Conservation (phyloP, 2,888 invertebrate species). For the Aquatica leii region DNA sequence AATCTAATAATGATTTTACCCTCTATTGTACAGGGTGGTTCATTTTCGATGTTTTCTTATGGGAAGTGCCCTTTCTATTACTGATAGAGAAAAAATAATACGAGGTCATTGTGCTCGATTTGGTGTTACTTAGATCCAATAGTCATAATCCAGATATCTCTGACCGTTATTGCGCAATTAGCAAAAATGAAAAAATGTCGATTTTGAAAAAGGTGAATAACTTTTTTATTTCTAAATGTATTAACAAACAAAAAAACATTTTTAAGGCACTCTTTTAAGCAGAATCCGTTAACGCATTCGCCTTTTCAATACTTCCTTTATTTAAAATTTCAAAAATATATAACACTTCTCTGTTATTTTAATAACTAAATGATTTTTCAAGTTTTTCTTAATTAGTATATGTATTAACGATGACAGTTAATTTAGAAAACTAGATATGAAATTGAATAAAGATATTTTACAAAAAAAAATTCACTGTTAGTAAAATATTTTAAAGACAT, state of each 20-base stretch:
- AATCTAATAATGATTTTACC: no score
- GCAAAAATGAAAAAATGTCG: not conserved
- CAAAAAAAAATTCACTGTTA: not conserved
- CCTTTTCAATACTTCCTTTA: not conserved
- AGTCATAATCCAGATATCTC: not conserved
- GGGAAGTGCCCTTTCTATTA: not conserved
- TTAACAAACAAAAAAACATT: not conserved
- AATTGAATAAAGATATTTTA: not conserved
- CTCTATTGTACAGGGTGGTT: not conserved
- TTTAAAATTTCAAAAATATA: no score
- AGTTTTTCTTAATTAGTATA: no score
- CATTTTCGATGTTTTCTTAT: not conserved
- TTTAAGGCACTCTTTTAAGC: not conserved
- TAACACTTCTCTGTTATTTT: no score
- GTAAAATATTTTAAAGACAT: not conserved
- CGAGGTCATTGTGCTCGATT: not conserved
- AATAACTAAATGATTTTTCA: no score
- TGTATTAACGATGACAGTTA: no score
- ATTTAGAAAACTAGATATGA: no score
- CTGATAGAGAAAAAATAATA: not conserved
- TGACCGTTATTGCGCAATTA: slow-evolving; percentile 1
- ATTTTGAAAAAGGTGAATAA: no score
- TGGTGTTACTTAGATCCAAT: not conserved
- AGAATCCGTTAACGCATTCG: not conserved
- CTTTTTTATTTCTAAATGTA: not conserved